Evolutionary conservation across 2,888 invertebrate species (phyloP).

Genomic region (Lordiphosa fenestrarum): DNA sequence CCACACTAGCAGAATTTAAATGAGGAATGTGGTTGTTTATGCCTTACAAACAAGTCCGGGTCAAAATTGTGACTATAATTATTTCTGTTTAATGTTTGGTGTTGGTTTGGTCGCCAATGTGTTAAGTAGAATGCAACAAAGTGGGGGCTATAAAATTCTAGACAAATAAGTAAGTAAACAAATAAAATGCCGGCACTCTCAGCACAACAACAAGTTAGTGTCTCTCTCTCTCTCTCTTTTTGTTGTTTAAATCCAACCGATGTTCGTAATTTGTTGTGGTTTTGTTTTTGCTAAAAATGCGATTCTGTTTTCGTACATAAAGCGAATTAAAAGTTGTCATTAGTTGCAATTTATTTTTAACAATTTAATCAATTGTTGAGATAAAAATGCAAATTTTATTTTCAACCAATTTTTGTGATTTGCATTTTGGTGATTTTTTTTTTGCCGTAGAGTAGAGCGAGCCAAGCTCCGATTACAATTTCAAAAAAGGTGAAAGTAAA

Average conservation of each 20-base stretch:
- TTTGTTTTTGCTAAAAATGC: slow-evolving; percentile 20
- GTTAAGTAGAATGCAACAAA: slow-evolving; percentile 8
- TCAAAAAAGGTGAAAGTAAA: too few relatives aligned
- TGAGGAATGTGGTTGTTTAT: too few relatives aligned
- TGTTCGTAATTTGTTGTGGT: slow-evolving; percentile 25
- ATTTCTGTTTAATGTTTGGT: slow-evolving; percentile 15
- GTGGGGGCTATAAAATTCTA: slow-evolving; percentile 7
- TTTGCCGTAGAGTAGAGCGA: background rate
- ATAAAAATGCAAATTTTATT: slow-evolving; percentile 18
- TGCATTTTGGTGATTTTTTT: slow-evolving; percentile 8
- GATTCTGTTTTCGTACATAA: slow-evolving; percentile 14
- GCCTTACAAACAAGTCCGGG: slow-evolving; percentile 21
- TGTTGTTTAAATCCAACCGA: slow-evolving; percentile 18
- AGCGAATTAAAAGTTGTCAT: slow-evolving; percentile 11
- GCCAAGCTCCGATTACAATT: too few relatives aligned
- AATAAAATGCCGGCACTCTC: slow-evolving; percentile 17
- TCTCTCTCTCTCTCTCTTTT: slow-evolving; percentile 8
- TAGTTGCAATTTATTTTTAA: slow-evolving; percentile 6
- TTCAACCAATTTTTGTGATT: background rate
- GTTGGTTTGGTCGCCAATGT: slow-evolving; percentile 5
- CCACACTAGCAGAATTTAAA: background rate
- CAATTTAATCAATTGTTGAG: slow-evolving; percentile 3
- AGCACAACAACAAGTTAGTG: background rate
- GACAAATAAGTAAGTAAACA: slow-evolving; percentile 24
- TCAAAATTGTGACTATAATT: slow-evolving; percentile 15